Conservation (phyloP, 2,113 vertebrate species). For the Tachysurus fulvidraco region DNA sequence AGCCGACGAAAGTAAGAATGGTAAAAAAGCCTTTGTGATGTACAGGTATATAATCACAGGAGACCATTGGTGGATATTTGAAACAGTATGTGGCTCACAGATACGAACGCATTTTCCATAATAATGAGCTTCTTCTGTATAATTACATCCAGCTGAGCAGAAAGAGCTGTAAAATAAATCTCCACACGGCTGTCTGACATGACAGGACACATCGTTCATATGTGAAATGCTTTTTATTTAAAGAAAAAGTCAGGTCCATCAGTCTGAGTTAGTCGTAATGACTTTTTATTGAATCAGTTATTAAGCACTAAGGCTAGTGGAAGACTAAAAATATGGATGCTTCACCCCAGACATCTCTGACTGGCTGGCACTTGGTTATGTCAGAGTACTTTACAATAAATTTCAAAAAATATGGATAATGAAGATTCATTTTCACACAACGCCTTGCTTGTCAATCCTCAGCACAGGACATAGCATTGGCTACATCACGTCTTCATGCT, state of each 20-base stretch:
- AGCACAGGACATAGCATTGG: background rate
- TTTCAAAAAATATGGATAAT: too few species aligned
- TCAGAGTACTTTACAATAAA: background rate
- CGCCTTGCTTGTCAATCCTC: background rate
- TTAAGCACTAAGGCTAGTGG: background rate
- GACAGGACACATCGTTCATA: constrained; percentile 3
- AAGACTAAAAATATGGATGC: background rate
- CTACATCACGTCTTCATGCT: background rate
- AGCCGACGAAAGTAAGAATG: constrained; percentile 11
- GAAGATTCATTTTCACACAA: background rate
- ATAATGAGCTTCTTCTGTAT: constrained; percentile 35
- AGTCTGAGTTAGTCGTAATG: background rate
- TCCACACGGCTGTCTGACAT: background rate
- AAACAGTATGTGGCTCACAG: background rate
- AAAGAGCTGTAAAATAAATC: constrained; percentile 25
- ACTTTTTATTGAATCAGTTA: background rate
- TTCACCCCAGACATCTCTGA: background rate
- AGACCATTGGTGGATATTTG: background rate
- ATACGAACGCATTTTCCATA: background rate
- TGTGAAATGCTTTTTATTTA: constrained; percentile 31
- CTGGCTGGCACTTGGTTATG: background rate
- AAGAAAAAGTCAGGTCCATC: background rate
- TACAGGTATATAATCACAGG: constrained; percentile 23
- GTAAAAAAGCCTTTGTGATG: background rate
- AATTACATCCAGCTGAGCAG: constrained; percentile 27